Evolutionary conservation across 2,113 vertebrate species (phyloP).

Genomic region (Dicaeum eximium): DNA sequence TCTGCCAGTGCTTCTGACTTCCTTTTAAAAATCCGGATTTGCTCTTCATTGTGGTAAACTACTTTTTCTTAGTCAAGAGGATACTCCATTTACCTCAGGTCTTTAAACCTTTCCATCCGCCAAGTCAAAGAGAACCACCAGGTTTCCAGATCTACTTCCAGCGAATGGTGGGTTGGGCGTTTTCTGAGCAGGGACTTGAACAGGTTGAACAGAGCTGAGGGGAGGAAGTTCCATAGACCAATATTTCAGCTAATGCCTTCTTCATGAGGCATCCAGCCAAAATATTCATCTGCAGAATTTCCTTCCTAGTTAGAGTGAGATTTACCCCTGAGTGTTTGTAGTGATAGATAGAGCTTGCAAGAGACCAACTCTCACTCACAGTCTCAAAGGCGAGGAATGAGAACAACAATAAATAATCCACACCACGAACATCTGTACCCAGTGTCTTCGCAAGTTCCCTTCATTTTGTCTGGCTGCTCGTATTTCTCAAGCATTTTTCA

Average conservation of each 20-base stretch:
- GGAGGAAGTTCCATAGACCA: conserved; percentile 38
- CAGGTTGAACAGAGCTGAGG: conserved; percentile 17
- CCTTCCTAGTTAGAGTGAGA: conserved; percentile 20
- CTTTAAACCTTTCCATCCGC: not conserved
- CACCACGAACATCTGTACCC: not conserved
- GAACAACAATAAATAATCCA: not conserved
- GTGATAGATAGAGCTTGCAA: conserved; percentile 7
- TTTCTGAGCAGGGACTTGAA: conserved; percentile 15
- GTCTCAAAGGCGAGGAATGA: conserved; percentile 10
- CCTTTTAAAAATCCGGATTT: not conserved
- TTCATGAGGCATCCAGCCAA: conserved; percentile 37
- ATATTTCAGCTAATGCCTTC: conserved; percentile 37
- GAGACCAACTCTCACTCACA: not conserved
- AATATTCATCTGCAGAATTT: conserved; percentile 47
- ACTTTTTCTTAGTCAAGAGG: not conserved
- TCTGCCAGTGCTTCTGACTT: not conserved
- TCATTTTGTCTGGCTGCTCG: not conserved
- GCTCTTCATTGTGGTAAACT: not conserved
- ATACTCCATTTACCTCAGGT: not conserved
- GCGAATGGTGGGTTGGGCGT: not conserved
- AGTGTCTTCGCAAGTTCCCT: not conserved
- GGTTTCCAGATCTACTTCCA: not conserved
- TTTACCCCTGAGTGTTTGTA: conserved; percentile 32
- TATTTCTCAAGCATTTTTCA: not conserved
- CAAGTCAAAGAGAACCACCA: not conserved